Conservation (phyloP, 2,888 invertebrate species). For the Arrhopalites spinosus region DNA sequence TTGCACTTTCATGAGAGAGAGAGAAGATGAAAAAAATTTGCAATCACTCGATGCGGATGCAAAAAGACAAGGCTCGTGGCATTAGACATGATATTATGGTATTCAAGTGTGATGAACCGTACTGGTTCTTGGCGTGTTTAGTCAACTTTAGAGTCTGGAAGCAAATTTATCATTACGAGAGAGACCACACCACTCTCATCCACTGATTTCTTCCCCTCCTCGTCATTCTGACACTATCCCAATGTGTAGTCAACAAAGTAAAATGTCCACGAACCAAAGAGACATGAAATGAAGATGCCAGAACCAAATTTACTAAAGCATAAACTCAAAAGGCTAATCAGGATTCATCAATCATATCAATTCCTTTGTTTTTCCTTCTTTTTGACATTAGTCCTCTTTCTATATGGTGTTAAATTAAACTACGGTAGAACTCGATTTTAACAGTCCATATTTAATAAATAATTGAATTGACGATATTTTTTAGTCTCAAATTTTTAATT, state of each 20-base stretch:
- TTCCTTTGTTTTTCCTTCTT: no score
- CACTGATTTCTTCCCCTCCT: no score
- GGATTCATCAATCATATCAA: not conserved
- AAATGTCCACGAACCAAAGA: not conserved
- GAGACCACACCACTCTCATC: no score
- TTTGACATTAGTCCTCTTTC: no score
- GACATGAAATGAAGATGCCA: not conserved
- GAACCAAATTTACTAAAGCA: not conserved
- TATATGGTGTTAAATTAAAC: no score
- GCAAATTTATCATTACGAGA: not conserved
- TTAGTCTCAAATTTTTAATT: no score
- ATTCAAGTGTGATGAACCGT: conserved; percentile 30
- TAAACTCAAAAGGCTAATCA: not conserved
- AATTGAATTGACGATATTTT: no score
- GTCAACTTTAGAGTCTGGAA: not conserved
- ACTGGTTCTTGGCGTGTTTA: conserved; percentile 18
- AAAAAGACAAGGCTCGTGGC: conserved; percentile 11
- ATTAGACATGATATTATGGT: conserved; percentile 13
- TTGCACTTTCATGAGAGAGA: not conserved
- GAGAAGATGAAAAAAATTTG: conserved; percentile 8
- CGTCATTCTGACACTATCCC: no score
- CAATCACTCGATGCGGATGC: conserved; percentile 22
- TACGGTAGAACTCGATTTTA: no score
- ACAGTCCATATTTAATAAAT: no score
- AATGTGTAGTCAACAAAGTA: not conserved